Conservation (phyloP, 2,888 invertebrate species). For the Netelia fuscicornis region DNA sequence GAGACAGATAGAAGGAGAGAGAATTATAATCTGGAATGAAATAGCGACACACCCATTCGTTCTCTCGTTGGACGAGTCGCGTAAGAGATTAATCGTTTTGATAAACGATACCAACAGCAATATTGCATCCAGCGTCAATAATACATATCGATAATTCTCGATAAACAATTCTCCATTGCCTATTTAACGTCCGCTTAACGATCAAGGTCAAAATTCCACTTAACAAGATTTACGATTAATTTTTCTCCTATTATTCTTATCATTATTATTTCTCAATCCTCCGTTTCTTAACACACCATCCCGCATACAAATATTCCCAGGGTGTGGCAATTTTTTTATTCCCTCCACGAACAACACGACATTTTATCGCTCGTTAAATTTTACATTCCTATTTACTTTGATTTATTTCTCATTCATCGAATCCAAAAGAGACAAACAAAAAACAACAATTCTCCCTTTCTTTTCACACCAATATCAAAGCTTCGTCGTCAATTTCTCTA, state of each 20-base stretch:
- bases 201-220: constrained; percentile 45
- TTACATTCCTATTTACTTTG: background rate
- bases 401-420: background rate
- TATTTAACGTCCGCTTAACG: constrained; percentile 56
- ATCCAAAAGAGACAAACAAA: too few species aligned
- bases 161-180: constrained; percentile 21
- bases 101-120: constrained; percentile 2
- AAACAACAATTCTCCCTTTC: background rate
- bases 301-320: background rate
- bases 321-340: constrained; percentile 30
- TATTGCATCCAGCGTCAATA: background rate
- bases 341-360: background rate
- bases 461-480: background rate
- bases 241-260: background rate
- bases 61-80: constrained; percentile 9
- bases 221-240: constrained; percentile 27
- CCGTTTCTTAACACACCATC: too few species aligned
- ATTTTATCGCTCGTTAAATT: background rate
- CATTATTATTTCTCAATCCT: constrained; percentile 19
- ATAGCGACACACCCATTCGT: constrained; percentile 53
- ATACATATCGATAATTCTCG: background rate
- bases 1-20: background rate
- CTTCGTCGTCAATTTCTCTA: too few species aligned
- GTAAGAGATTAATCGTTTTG: constrained; percentile 47
- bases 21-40: constrained; percentile 33